Base-by-base conservation (phyloP, 2,113 vertebrate genomes). In the Panthera uncia region DNA sequence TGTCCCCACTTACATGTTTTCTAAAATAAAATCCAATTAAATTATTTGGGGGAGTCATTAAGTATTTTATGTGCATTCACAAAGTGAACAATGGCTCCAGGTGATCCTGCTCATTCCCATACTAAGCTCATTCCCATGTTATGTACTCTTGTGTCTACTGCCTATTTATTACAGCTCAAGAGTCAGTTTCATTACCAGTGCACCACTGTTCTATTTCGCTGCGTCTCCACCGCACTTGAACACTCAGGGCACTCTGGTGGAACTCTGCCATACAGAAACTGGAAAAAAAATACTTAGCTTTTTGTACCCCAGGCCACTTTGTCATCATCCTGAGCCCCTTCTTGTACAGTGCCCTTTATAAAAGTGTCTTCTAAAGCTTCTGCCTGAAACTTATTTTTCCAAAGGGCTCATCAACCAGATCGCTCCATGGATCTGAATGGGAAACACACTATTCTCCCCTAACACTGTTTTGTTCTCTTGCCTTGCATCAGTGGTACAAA, bases 21-120 rank as follows among this genome's bases (percentile, higher is more conserved):
- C 13, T 80, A 68, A 88, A 96, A 50, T 93, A 95, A 97, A 97
- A 74, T 82, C 12, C 11, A 41, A 63, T 31, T 87, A n/a, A 55
- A 80, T 57, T 96, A 84, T 93, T 96, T 95, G 41, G 57, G 92
- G 19, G 7, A 45, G 7, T 79, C 14, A 81, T 84, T 89, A 73
- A 97, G 80, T 33, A 88, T 79, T 86, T 89, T 61, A 33, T 4
- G 38, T 63, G 15, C 5, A 50, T 73, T 93, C 31, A 76, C 21
- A 88, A 95, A 92, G 61, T 66, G 38, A 92, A 57, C 13, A 91
- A 81, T 36, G 94, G 13, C 36, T 91, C 14, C 73, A 63, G 68
- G 25, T 73, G 33, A 76, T 57, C 38, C 33, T n/a, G 2, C 5
- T 86, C 66, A 66, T 86, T 31, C 31, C 7, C 18, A 18, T 36